Conservation (phyloP, 2,888 invertebrate genomes). For the Apocheima hispidaria region DNA sequence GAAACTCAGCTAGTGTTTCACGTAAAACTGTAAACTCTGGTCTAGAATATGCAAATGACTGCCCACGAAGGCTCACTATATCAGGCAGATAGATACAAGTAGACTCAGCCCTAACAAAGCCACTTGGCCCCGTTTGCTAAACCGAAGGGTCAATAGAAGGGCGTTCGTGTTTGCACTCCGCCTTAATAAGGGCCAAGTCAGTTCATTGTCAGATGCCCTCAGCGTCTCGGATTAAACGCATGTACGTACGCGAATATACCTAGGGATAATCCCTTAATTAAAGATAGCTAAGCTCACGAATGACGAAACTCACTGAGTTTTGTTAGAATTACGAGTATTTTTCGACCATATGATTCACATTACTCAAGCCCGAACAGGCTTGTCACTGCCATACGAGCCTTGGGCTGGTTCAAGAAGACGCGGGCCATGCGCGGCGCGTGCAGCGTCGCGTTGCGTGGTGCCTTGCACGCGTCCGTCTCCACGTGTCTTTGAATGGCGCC, state of each 20-base stretch:
- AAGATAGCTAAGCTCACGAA: neutral
- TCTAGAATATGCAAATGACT: conserved; percentile 14
- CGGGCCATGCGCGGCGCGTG: too few species aligned
- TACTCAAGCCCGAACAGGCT: neutral
- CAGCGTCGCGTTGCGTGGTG: too few species aligned
- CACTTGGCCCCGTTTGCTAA: conserved; percentile 52
- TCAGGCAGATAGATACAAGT: conserved; percentile 10
- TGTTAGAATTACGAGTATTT: too few species aligned
- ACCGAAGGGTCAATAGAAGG: conserved; percentile 50
- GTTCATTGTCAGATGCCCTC: conserved; percentile 28
- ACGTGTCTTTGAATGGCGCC: too few species aligned
- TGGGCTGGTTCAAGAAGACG: too few species aligned
- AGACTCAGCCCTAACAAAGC: conserved; percentile 21
- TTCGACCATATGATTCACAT: neutral
- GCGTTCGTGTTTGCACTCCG: conserved; percentile 52
- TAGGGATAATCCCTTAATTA: conserved; percentile 7
- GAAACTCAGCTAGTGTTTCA: neutral
- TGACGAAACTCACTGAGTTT: neutral
- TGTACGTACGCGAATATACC: conserved; percentile 3
- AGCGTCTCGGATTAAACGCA: conserved; percentile 23
- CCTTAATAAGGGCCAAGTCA: conserved; percentile 49
- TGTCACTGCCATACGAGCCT: neutral
- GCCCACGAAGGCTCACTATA: conserved; percentile 5
- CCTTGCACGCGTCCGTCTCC: too few species aligned
- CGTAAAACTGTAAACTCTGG: conserved; percentile 4